Percentiles rank a stretch among this genome's conserved stretches.
Evolutionary conservation across 2,797 vertebrate species (phyloP).

Genomic region (Varecia variegata): DNA sequence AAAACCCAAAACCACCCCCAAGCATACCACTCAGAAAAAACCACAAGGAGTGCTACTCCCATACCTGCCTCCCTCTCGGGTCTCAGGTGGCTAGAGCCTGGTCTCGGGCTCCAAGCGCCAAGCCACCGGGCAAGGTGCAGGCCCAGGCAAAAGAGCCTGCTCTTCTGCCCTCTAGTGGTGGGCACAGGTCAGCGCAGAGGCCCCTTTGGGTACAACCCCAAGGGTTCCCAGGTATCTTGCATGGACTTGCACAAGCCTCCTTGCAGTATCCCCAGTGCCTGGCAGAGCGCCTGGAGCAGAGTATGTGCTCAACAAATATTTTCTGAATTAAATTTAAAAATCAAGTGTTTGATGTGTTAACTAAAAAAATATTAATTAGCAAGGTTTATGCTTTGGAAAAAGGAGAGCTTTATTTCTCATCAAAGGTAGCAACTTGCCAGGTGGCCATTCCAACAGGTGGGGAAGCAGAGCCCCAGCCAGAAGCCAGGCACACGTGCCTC

Average conservation of each 20-base stretch:
- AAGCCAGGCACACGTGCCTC: not conserved
- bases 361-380: not conserved
- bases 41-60: not conserved
- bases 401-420: not conserved
- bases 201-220: not conserved
- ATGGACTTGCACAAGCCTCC: not conserved
- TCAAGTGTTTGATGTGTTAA: not conserved
- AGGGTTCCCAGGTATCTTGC: not conserved
- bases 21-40: slow-evolving; percentile 29
- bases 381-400: not conserved
- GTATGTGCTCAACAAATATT: not conserved
- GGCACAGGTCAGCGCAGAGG: not conserved
- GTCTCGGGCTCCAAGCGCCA: not conserved
- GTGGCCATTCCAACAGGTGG: not conserved
- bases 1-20: not conserved
- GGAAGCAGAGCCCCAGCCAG: not conserved
- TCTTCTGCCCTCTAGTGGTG: slow-evolving; percentile 16
- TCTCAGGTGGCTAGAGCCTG: not conserved
- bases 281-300: not conserved
- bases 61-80: not conserved
- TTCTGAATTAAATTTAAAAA: slow-evolving; percentile 5
- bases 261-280: not conserved
- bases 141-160: not conserved
- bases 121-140: too few species aligned
- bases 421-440: not conserved